phyloP scores from a whole-genome alignment of 2,888 invertebrate genomes.

The Volucella bombylans region DNA sequence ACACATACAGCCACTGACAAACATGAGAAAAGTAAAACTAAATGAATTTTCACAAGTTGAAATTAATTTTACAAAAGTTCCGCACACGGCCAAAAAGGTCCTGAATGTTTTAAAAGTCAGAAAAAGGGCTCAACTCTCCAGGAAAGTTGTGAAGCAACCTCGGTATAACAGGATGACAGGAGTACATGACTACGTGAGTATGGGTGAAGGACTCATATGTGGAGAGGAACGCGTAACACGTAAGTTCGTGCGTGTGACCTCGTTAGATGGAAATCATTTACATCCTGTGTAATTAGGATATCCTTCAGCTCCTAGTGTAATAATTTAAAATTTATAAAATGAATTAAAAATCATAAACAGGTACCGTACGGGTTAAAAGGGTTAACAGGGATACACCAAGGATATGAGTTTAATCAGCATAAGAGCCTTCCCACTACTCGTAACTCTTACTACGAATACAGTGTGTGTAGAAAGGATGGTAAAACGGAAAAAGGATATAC shows the following conservation, averaged over 20 bases:
- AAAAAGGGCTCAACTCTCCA: constrained; percentile 35
- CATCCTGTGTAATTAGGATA: constrained; percentile 69
- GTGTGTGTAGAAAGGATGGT: background rate
- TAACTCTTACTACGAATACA: background rate
- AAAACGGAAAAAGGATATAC: constrained; percentile 66
- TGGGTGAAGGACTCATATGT: background rate
- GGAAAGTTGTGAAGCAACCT: constrained; percentile 32
- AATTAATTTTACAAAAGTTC: constrained; percentile 77
- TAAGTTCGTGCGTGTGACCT: constrained; percentile 63
- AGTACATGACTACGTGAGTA: background rate
- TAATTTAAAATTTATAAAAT: constrained; percentile 70
- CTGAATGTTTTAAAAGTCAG: constrained; percentile 29
- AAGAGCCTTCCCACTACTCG: constrained; percentile 61
- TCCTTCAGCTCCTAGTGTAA: constrained; percentile 33
- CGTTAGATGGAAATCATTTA: constrained; percentile 63
- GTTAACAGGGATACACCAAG: constrained; percentile 53
- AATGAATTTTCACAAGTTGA: constrained; percentile 78
- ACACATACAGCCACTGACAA: too few species aligned
- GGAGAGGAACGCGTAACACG: constrained; percentile 25
- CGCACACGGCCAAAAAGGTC: constrained; percentile 41
- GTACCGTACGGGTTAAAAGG: constrained; percentile 58
- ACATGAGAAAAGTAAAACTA: constrained; percentile 55
- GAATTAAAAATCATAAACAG: constrained; percentile 72
- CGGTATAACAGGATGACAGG: constrained; percentile 42
- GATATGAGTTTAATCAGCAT: constrained; percentile 73